Conservation (phyloP, 2,113 vertebrate genomes). For the Vireo altiloquus region DNA sequence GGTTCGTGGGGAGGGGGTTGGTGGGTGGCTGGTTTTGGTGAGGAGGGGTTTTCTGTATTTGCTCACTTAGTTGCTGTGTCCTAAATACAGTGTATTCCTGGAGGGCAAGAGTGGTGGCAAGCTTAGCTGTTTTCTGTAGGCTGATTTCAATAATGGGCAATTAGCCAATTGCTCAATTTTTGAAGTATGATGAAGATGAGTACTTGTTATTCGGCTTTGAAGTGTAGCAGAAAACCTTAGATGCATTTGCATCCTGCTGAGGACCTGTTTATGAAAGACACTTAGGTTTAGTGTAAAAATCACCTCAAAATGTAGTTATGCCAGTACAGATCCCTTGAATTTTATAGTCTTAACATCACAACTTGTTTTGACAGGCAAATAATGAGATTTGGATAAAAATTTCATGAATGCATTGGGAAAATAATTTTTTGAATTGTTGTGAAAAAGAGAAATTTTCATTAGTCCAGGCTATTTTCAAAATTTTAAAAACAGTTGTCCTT, state of each 20-base stretch:
- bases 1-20: not conserved
- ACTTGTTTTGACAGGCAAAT: not conserved
- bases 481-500: not conserved
- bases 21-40: not conserved
- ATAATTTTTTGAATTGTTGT: not conserved
- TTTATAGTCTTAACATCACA: not conserved
- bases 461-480: not conserved
- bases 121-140: not conserved
- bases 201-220: not conserved
- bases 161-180: not conserved
- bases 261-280: not conserved
- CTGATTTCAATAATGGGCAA: not conserved
- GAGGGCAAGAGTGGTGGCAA: not conserved
- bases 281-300: not conserved
- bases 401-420: not conserved
- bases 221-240: not conserved
- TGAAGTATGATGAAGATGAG: not conserved
- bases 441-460: not conserved
- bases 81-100: not conserved
- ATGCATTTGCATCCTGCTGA: not conserved
- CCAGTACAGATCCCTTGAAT: not conserved
- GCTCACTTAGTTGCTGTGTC: not conserved
- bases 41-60: accelerated
- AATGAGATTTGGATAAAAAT: not conserved
- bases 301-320: not conserved